Base-by-base conservation (phyloP, 2,888 invertebrate species). In the Harpalus rubripes region DNA sequence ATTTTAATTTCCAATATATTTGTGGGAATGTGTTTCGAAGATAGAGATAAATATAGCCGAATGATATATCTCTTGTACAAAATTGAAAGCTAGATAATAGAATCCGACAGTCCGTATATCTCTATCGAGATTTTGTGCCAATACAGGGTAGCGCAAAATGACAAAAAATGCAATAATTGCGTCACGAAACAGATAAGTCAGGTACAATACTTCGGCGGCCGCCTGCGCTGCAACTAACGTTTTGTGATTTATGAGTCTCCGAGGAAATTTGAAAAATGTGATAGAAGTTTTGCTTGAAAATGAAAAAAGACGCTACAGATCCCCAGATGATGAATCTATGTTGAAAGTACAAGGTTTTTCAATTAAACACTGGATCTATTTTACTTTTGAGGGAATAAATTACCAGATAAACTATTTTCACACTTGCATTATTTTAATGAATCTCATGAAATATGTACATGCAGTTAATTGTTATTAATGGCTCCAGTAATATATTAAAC, bases 231-330 rank as follows among this genome's bases (percentile, higher is more conserved):
- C 72, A 81, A 65, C 41, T 81, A 81, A 81, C 41, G 81, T 44
- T 52, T 63, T 22, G 18, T 81, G 81, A 81, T 81, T 81, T 81
- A 81, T 81, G 52, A 63, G 52, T 81, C 81, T 63, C 81, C 15
- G 65, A 81, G 81, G 81, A 81, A 81, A 81, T 81, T 81, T 81
- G 81, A 81, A 81, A 81, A 81, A 81, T 81, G 81, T 81, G 81
- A 81, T 81, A 81, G 81, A 81, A 81, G 63, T 81, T 81, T 63
- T 81, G 52, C 81, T 81, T 65, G 63, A 81, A 81, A 81, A 81
- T 65, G 65, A 81, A 81, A 81, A 81, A 65, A 26, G 39, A 56
- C 26, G 78, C 44, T 52, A 8, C 7, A 26, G 22, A 80, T 39
- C 61, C 61, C 61, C 59, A 81, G 81, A 81, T 81, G 81, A 81